phyloP scores from a whole-genome alignment of 2,113 vertebrate species.

The Microcebus ravelobensis region DNA sequence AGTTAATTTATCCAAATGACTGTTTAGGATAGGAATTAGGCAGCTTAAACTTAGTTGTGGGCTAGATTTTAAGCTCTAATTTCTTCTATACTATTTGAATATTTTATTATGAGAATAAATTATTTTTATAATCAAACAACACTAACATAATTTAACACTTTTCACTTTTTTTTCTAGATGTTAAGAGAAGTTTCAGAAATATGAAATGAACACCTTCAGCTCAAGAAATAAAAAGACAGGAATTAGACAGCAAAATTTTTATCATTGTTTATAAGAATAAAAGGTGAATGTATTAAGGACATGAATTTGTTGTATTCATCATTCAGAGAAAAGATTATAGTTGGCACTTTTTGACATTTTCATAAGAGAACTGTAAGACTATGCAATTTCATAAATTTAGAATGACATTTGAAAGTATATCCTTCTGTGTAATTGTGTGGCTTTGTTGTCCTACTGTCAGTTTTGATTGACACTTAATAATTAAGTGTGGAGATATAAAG shows the following conservation, averaged over 20 bases:
- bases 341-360: constrained; percentile 64
- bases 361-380: constrained; percentile 37
- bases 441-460: constrained; percentile 14
- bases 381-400: constrained; percentile 50
- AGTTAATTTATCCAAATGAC: neutral
- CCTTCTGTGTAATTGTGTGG: neutral
- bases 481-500: constrained; percentile 18
- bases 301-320: constrained; percentile 34
- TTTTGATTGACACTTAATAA: constrained; percentile 67
- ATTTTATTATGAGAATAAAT: neutral
- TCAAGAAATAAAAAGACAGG: constrained; percentile 18
- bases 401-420: constrained; percentile 59
- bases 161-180: neutral
- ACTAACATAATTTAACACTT: neutral
- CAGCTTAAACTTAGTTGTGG: neutral
- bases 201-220: constrained; percentile 11
- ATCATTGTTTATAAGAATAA: constrained; percentile 44
- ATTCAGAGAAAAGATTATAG: constrained; percentile 44
- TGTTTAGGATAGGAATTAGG: neutral
- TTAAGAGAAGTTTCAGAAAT: neutral
- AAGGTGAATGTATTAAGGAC: constrained; percentile 40
- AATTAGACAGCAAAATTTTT: constrained; percentile 29
- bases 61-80: neutral
- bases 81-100: neutral
- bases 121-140: neutral